These are phyloP conservation scores for Sinodicranocentrus sp. DNA, from an alignment of 2,888 invertebrate species.

Conservation along the genomic window DNA sequence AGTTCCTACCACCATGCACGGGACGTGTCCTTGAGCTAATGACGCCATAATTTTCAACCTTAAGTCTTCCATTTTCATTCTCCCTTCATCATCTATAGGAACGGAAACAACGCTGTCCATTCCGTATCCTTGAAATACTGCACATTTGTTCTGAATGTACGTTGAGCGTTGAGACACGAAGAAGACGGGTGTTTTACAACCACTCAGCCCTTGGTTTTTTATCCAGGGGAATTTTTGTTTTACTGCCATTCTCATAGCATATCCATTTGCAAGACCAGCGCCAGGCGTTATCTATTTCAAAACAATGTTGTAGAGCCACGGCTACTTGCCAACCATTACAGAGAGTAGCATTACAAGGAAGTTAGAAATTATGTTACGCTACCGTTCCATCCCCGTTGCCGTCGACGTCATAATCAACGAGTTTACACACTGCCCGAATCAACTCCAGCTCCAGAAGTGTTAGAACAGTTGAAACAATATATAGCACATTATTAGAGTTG, in stretches of 20 bases:
- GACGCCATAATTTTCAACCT: constrained; percentile 16
- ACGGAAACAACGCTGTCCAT: constrained; percentile 33
- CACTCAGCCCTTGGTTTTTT: constrained; percentile 25
- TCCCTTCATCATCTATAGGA: constrained; percentile 1
- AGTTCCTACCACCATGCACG: constrained; percentile 53
- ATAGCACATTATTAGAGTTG: constrained; percentile 33
- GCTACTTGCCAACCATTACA: too few species aligned
- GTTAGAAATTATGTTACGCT: not conserved
- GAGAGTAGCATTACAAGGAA: not conserved
- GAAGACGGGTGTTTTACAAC: constrained; percentile 22
- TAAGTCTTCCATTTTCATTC: constrained; percentile 45
- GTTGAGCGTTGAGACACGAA: constrained; percentile 32
- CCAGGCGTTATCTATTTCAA: constrained; percentile 22
- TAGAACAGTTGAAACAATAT: constrained; percentile 37
- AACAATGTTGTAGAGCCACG: not conserved
- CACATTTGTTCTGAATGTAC: constrained; percentile 39
- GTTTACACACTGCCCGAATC: constrained; percentile 19
- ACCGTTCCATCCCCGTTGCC: constrained; percentile 28
- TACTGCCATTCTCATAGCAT: constrained; percentile 45
- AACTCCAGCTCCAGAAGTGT: constrained; percentile 45
- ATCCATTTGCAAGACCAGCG: constrained; percentile 30
- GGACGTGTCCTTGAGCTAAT: not conserved
- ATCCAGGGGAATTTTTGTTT: not conserved
- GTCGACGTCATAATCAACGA: constrained; percentile 31
- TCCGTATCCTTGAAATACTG: constrained; percentile 51